Percentiles rank a stretch among this genome's conserved stretches.
These are phyloP conservation scores for Meriones psammophilus DNA, from an alignment of 2,797 vertebrate species.

Conservation along the genomic window DNA sequence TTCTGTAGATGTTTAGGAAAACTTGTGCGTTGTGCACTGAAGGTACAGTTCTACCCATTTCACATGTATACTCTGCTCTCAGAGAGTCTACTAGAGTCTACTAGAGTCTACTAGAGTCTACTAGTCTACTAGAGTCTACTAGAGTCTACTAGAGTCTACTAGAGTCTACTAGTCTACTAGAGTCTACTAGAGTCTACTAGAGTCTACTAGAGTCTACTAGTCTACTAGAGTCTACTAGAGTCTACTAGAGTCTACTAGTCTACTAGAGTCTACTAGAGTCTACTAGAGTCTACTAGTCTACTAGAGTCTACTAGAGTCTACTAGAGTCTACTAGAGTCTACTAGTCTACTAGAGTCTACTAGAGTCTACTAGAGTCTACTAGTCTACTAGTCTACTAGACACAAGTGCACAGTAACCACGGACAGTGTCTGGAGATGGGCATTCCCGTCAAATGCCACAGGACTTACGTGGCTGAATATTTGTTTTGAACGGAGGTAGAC, in stretches of 20 bases:
- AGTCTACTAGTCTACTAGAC: background rate
- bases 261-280: background rate
- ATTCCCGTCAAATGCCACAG: background rate
- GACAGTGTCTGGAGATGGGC: background rate
- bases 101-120: too few species aligned
- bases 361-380: background rate
- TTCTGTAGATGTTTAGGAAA: background rate
- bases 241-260: background rate
- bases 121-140: background rate
- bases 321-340: background rate
- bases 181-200: background rate
- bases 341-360: background rate
- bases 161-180: too few species aligned
- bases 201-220: background rate
- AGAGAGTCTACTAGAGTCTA: background rate
- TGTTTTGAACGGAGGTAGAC: conserved; percentile 9
- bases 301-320: background rate
- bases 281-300: too few species aligned
- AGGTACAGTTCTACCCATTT: background rate
- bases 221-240: background rate
- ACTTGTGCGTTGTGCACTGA: background rate
- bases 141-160: background rate
- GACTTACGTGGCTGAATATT: background rate
- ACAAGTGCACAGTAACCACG: background rate
- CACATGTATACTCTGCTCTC: background rate